Evolutionary conservation across 2,113 vertebrate genomes (phyloP), one percentile per base, ranked within the genome.

Genomic region (Cottus gobio): DNA sequence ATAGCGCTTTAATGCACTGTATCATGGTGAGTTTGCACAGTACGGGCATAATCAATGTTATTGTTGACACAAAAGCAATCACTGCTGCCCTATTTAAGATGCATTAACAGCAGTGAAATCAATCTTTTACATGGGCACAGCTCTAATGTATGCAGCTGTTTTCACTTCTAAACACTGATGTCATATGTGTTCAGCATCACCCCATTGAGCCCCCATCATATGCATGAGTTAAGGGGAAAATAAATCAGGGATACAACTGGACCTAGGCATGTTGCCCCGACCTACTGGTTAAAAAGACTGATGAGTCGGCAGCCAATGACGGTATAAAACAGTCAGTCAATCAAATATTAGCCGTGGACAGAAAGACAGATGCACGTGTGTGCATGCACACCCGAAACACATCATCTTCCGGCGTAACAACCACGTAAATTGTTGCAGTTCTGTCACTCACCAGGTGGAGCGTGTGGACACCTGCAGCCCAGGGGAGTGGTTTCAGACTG

Each of bases 401-500:
- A 22, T 50, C 8, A 22, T 22, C 48, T 56, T n/a, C 50, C 24
- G 50, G 52, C 10, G 52, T 56, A 22, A n/a, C 1, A 34, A 50
- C 28, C 18, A 1, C 24, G 39, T 26, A 8, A 20, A 1, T 2
- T 8, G 13, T 16, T 60, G 54, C 12, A 12, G 9, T 5, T n/a
- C 4, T 56, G 50, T 24, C 13, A 81, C 87, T 90, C 24, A 91
- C 85, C 80, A 36, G 79, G 22, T 75, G 24, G 37, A 71, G 54
- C 1, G 28, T 54, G 52, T 63, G 44, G 73, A 78, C n/a, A 3
- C 65, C 73, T 77, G 60, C 56, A 66, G 84, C 54, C 34, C 71
- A 48, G 71, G 37, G 61, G 13, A 60, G 65, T 3, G 65, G 42
- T 75, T 57, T 67, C 62, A 63, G 62, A 7, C 28, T 9, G 56